These are phyloP conservation scores for Theristus sp. DNA, from an alignment of 2,888 invertebrate genomes.

Conservation along the genomic window DNA sequence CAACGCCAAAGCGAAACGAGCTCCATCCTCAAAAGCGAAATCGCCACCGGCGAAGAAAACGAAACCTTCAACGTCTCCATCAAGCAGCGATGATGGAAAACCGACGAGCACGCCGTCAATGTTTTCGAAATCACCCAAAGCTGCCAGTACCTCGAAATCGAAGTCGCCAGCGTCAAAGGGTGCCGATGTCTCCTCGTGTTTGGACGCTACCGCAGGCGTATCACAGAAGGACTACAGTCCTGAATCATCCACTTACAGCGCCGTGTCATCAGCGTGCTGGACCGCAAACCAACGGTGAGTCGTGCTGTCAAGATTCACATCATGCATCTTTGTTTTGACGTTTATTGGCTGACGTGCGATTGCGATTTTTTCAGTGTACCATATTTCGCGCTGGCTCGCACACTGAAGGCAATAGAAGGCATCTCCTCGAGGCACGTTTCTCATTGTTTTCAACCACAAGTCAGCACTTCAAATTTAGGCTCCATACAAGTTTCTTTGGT, in stretches of 20 bases:
- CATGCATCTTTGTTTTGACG: not conserved
- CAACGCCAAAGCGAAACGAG: not conserved
- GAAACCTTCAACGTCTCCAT: not conserved
- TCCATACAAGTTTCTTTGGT: slow-evolving; percentile 1
- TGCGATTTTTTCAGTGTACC: slow-evolving; percentile 49
- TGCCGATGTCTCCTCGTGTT: not conserved
- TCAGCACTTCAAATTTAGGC: not conserved
- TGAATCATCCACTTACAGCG: not conserved
- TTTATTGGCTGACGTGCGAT: not conserved
- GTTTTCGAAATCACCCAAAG: not conserved
- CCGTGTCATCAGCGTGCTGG: not conserved
- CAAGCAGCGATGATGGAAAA: not conserved
- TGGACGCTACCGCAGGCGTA: too few species aligned
- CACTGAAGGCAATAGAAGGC: slow-evolving; percentile 70
- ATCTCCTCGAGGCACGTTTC: slow-evolving; percentile 27
- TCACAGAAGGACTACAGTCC: not conserved
- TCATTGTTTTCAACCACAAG: not conserved
- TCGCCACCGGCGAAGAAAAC: not conserved
- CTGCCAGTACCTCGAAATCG: not conserved
- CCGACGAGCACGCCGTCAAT: not conserved
- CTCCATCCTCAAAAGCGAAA: not conserved
- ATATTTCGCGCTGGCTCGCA: slow-evolving; percentile 71
- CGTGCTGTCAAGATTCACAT: too few species aligned
- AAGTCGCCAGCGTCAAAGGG: not conserved
- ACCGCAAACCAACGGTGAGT: not conserved